Conservation (phyloP, 2,113 vertebrate species). For the Urocitellus parryii region DNA sequence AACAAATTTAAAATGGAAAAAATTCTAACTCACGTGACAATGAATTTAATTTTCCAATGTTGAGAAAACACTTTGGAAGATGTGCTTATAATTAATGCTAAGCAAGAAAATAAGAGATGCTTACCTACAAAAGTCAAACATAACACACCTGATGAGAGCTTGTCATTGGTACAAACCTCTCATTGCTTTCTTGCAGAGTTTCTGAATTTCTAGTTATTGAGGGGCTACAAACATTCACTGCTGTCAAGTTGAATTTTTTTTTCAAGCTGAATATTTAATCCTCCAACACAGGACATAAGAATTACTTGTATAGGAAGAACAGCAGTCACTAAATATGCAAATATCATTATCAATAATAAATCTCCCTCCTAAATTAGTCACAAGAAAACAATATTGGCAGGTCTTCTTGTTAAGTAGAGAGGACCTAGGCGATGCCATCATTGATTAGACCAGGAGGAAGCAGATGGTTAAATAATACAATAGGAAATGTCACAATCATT, state of each 20-base stretch:
- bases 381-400: constrained; percentile 85
- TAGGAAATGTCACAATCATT: constrained; percentile 92
- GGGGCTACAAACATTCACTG: constrained; percentile 69
- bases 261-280: constrained; percentile 82
- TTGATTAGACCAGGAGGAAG: constrained; percentile 87
- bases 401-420: constrained; percentile 85
- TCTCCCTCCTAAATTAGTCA: constrained; percentile 83
- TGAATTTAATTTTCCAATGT: neutral
- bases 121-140: neutral
- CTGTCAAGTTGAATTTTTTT: constrained; percentile 73
- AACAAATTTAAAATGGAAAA: constrained; percentile 12
- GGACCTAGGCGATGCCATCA: constrained; percentile 84
- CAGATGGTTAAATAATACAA: constrained; percentile 92
- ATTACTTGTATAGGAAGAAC: constrained; percentile 75
- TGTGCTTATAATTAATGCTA: constrained; percentile 33
- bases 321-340: constrained; percentile 80
- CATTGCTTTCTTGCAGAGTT: neutral
- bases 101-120: constrained; percentile 42
- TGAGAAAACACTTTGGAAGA: constrained; percentile 30
- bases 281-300: constrained; percentile 77
- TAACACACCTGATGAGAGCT: neutral
- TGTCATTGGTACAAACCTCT: neutral
- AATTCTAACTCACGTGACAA: neutral
- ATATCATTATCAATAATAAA: constrained; percentile 85
- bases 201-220: constrained; percentile 62